These are phyloP conservation scores for Heloderma charlesbogerti DNA, from an alignment of 2,113 vertebrate species.

Conservation along the genomic window DNA sequence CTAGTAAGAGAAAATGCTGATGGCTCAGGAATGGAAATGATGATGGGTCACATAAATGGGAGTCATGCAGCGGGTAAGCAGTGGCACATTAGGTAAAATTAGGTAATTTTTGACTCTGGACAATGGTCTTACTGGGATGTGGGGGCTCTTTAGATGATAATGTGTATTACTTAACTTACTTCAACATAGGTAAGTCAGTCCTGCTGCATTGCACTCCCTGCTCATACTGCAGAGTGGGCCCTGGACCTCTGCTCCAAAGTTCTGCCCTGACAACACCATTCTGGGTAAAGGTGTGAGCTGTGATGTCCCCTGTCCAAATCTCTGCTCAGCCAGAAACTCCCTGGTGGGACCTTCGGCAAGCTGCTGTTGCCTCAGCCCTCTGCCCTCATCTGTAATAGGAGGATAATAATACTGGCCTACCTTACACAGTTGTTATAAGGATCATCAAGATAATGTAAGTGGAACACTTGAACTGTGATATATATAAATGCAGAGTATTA, in stretches of 20 bases:
- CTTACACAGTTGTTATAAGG: background rate
- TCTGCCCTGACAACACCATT: too few relatives aligned
- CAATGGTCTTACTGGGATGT: background rate
- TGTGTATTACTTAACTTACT: background rate
- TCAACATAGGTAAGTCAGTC: background rate
- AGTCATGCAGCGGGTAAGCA: too few relatives aligned
- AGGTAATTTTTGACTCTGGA: background rate
- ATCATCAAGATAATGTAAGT: background rate
- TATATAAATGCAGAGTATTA: background rate
- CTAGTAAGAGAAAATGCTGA: background rate
- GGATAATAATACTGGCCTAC: background rate
- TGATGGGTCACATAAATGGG: too few relatives aligned
- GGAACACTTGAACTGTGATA: background rate
- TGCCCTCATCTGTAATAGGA: background rate
- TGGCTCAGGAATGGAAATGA: background rate
- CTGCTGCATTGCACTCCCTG: background rate
- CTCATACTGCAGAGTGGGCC: too few relatives aligned
- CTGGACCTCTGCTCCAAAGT: background rate
- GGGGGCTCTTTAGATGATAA: background rate
- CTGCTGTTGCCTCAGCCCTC: background rate
- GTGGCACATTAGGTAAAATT: background rate
- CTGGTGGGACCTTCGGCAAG: background rate
- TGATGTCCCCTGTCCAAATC: background rate
- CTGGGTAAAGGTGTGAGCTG: background rate
- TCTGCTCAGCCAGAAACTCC: background rate